Conservation (phyloP, 1,140 invertebrate species). For the Pseudomyrmex cubaensis region DNA sequence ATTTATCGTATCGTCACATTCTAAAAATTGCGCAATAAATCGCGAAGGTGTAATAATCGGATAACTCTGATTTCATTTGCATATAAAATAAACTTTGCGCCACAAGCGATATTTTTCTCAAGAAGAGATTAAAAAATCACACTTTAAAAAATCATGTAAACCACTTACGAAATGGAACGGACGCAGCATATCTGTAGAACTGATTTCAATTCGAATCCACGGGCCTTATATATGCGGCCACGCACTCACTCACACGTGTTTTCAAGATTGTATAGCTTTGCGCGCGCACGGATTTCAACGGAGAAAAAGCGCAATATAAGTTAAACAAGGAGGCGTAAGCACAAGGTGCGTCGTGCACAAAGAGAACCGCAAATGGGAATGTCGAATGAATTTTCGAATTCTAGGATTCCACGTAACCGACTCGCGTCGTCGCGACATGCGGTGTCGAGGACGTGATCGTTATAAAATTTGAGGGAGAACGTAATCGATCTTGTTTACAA, state of each 20-base stretch:
- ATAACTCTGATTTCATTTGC: no score
- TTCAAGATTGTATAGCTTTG: neutral
- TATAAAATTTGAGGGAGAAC: constrained; percentile 18
- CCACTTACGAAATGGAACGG: constrained; percentile 61
- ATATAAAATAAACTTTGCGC: no score
- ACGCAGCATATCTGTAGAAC: constrained; percentile 50
- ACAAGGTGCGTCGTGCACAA: neutral
- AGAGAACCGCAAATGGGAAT: constrained; percentile 45
- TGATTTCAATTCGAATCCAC: constrained; percentile 51
- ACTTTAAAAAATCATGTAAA: neutral
- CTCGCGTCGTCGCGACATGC: neutral
- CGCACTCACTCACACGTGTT: constrained; percentile 26
- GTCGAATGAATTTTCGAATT: constrained; percentile 24
- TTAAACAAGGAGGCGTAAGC: neutral
- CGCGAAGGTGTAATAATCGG: no score
- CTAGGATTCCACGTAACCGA: neutral
- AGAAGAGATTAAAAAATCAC: no score
- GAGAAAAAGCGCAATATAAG: neutral
- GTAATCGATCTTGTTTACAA: neutral
- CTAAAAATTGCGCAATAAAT: neutral
- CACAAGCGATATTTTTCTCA: neutral
- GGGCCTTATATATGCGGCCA: constrained; percentile 48
- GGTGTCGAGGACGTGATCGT: constrained; percentile 39
- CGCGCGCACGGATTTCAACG: no score
- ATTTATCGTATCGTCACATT: neutral